Conservation (phyloP, 2,888 invertebrate species). For the Leptopilina myrica region DNA sequence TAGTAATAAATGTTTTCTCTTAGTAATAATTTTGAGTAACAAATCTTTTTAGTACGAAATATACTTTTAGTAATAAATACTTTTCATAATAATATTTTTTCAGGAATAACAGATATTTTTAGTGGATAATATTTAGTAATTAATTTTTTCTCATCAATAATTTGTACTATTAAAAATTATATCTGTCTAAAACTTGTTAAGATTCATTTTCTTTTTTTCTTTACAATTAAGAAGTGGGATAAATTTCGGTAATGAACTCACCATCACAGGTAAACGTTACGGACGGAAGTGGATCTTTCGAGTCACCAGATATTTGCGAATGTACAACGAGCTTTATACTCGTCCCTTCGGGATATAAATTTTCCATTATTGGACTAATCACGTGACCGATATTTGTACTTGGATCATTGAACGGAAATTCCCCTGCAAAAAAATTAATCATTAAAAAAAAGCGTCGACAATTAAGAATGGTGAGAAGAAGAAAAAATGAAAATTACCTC, state of each 20-base stretch:
- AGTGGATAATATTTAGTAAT: too few species aligned
- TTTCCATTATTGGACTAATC: slow-evolving; percentile 91
- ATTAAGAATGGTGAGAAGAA: too few species aligned
- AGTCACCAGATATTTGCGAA: slow-evolving; percentile 78
- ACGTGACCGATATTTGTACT: slow-evolving; percentile 92
- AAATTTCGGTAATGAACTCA: slow-evolving; percentile 75
- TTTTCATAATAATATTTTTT: too few species aligned
- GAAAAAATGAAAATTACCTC: slow-evolving; percentile 80
- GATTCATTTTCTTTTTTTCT: neutral
- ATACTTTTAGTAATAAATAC: too few species aligned
- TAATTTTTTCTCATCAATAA: too few species aligned
- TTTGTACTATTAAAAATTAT: too few species aligned
- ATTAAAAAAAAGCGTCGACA: neutral
- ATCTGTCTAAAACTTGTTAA: too few species aligned
- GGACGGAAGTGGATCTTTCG: slow-evolving; percentile 81
- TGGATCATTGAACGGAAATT: slow-evolving; percentile 86
- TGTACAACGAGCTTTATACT: slow-evolving; percentile 94
- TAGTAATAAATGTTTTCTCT: too few species aligned
- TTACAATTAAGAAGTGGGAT: neutral
- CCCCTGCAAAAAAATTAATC: slow-evolving; percentile 76
- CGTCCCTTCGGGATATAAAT: slow-evolving; percentile 86
- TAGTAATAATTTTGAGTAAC: too few species aligned
- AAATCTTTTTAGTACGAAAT: too few species aligned
- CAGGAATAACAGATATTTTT: too few species aligned
- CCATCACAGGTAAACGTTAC: slow-evolving; percentile 95